Percentiles rank a stretch among this genome's conserved stretches.
Conservation (phyloP, 1,140 invertebrate genomes). For the Micrasema minimum region DNA sequence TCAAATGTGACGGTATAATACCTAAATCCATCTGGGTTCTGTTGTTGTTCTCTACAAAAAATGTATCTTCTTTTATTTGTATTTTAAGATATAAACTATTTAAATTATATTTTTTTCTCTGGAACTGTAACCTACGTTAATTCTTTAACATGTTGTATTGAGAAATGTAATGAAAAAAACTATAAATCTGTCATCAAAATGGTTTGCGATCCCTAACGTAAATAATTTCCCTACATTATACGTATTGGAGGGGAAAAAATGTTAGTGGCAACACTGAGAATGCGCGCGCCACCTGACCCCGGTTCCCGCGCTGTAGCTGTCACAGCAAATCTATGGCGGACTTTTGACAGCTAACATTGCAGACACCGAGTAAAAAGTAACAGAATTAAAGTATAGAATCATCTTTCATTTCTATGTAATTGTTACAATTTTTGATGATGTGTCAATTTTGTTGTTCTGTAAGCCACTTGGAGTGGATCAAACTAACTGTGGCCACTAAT, state of each 20-base stretch:
- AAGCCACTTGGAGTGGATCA: too few species aligned
- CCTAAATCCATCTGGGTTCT: too few species aligned
- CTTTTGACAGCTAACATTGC: background rate
- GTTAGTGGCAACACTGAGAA: constrained; percentile 32
- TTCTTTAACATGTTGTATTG: too few species aligned
- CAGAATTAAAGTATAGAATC: background rate
- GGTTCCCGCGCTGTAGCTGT: constrained; percentile 34
- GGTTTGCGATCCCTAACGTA: constrained; percentile 22
- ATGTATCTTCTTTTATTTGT: too few species aligned
- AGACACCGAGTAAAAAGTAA: constrained; percentile 16
- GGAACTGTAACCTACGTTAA: too few species aligned
- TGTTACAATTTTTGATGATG: constrained; percentile 8
- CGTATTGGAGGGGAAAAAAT: constrained; percentile 17
- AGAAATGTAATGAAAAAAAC: too few species aligned
- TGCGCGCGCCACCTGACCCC: constrained; percentile 40
- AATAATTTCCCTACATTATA: constrained; percentile 30
- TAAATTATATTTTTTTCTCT: too few species aligned
- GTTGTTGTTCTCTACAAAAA: too few species aligned
- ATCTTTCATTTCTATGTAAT: background rate
- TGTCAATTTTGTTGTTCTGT: too few species aligned
- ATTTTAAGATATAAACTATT: too few species aligned
- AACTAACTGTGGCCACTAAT: too few species aligned
- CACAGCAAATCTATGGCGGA: constrained; percentile 8
- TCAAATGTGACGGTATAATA: too few species aligned
- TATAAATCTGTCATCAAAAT: constrained; percentile 12